Base-by-base conservation (phyloP, 2,113 vertebrate species). In the Muntiacus muntjak region DNA sequence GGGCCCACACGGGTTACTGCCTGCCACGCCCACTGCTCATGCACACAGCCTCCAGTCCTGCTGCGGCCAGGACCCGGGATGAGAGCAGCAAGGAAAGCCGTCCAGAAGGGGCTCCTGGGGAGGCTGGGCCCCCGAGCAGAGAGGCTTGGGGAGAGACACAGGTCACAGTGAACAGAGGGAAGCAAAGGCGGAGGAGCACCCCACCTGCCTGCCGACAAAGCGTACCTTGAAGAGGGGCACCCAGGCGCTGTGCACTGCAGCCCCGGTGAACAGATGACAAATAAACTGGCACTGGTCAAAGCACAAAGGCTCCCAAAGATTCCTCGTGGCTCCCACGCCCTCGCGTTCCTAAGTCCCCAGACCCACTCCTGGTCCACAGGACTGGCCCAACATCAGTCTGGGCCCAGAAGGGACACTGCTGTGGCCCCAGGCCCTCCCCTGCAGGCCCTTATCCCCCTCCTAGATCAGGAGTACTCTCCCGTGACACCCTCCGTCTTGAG, bases 311-410 rank as follows among this genome's bases (percentile, higher is more conserved):
- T 28, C 17, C 13, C 21, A 14, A 40, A 40, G 67, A 26, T 3
- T 8, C 21, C 26, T 14, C 62, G 10, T 0, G 28, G 60, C 55
- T 45, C 64, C 67, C 64, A 1, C 0, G 12, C 64, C 45, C 33
- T 4, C 1, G 0, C n/a, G 19, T 5, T 5, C 1, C 1, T 6
- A 55, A 45, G 11, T 36, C 50, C n/a, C 23, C 1, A 25, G 28
- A 17, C 30, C 55, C 55, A n/a, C 10, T 17, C 10, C 62, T 0
- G 11, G 5, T 5, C 81, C 81, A 4, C 6, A 0, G 3, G 21
- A 23, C 45, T 36, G n/a, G 64, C 64, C 64, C n/a, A 21, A 36
- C 28, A 47, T 1, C 10, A 43, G 57, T 14, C n/a, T 26, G 33
- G 14, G 45, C 33, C 2, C 21, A 47, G 33, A 28, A 28, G 45